phyloP scores from a whole-genome alignment of 1,140 invertebrate genomes.

The Pseudomyrmex cubaensis region DNA sequence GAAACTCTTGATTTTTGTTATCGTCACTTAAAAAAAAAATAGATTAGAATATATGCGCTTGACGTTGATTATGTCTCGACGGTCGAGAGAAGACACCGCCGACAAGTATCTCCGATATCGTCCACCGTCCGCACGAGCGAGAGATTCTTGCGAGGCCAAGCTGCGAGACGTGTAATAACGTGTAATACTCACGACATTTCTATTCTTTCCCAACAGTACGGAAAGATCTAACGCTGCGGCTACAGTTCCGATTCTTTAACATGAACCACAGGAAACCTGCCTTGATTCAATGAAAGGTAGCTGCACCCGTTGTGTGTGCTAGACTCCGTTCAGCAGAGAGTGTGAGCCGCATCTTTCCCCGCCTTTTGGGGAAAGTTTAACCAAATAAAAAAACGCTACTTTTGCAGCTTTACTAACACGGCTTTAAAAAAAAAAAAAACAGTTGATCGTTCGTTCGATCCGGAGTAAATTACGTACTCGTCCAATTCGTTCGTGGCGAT shows the following conservation, averaged over 20 bases:
- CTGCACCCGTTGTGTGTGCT: conserved; percentile 68
- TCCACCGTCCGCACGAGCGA: conserved; percentile 28
- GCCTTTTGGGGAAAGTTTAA: conserved; percentile 31
- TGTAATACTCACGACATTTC: conserved; percentile 67
- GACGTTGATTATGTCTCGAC: too few relatives aligned
- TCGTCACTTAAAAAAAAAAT: background rate
- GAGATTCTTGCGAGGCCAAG: conserved; percentile 54
- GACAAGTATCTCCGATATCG: background rate
- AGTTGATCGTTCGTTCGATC: background rate
- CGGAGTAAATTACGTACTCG: background rate
- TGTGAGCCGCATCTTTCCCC: conserved; percentile 55
- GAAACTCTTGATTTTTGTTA: too few relatives aligned
- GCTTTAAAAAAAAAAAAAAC: conserved; percentile 27
- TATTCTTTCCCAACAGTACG: conserved; percentile 91
- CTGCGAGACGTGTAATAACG: conserved; percentile 59
- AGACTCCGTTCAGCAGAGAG: conserved; percentile 60
- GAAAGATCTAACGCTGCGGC: conserved; percentile 96
- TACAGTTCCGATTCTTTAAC: conserved; percentile 97
- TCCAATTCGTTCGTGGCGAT: background rate
- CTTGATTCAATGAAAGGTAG: conserved; percentile 91
- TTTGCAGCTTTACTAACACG: conserved; percentile 68
- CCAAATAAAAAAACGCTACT: conserved; percentile 28
- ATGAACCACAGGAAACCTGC: conserved; percentile 94
- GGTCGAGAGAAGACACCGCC: too few relatives aligned
- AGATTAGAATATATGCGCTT: too few relatives aligned